Base-by-base conservation (phyloP, 2,888 invertebrate species). In the Ellobium chinense region DNA sequence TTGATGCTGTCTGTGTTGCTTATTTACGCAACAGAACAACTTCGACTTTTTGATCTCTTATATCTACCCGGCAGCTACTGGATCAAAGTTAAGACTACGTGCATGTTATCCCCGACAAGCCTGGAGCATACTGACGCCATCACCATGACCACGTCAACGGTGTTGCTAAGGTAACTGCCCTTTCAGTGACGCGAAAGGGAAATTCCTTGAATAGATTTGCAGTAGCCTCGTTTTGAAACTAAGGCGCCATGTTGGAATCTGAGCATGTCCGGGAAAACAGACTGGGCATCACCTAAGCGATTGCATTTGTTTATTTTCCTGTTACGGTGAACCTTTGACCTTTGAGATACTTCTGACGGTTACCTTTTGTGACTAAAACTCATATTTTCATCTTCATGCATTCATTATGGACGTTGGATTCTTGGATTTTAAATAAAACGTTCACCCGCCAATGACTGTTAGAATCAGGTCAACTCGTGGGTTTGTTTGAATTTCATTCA, bases 171-270 rank as follows among this genome's bases (percentile, higher is more conserved):
- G 69, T 54, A 54, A 69, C 69, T 4, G 1, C 21, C 12, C 12
- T 2, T 27, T 29, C 5, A 37, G 27, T 68, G 68, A 27, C 46
- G 46, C 39, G 46, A 68, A 68, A 68, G 14, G 69, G 27, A 54
- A 31, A 66, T 54, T 69, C 72, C 37, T 21, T 60, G 72, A 72
- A 58, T 37, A 60, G 36, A 72, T 60, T 72, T 58, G 27, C 70
- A 4, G 21, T n/a, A 14, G 74, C 74, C 74, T 74, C 74, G 74
- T 74, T 74, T 29, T 74, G 62, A 74, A 29, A 63, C 46, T 9
- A 63, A 63, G 63, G 74, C 74, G 74, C 74, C 74, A 74, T 74
- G 74, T 74, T 74, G 74, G 74, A 74, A 74, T 63, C 63, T 74
- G 74, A 63, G 74, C 74, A 62, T 74, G 74, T 74, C 74, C 74